A percentile compares a stretch with the other conserved stretches of the same genome.
Conservation (phyloP, 2,888 invertebrate genomes). For the Andrena minutula region DNA sequence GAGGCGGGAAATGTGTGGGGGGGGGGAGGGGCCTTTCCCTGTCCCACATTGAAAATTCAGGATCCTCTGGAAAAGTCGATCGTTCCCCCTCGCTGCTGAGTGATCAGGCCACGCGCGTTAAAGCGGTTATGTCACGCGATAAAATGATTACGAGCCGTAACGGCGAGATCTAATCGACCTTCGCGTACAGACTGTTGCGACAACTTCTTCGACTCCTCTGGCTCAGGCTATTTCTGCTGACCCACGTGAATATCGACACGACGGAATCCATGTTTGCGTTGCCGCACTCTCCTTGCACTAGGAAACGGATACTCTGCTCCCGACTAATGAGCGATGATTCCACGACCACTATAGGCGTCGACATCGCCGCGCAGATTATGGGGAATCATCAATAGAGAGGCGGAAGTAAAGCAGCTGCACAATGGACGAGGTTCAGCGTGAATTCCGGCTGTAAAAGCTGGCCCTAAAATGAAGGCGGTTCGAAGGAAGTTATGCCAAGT, state of each 20-base stretch:
- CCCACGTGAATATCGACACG: slow-evolving; percentile 7
- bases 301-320: neutral
- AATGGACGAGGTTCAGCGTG: neutral
- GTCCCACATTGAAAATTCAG: slow-evolving; percentile 62
- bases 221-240: slow-evolving; percentile 20
- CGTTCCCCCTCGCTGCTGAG: slow-evolving; percentile 6
- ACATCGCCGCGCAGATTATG: too few species aligned
- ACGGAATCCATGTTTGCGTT: neutral
- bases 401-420: neutral
- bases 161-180: slow-evolving; percentile 33
- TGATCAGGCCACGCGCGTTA: slow-evolving; percentile 8
- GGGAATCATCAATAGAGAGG: too few species aligned
- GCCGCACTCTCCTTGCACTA: neutral
- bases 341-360: too few species aligned
- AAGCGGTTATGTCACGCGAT: slow-evolving; percentile 27
- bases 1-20: neutral
- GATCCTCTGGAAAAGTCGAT: slow-evolving; percentile 55
- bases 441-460: slow-evolving; percentile 2
- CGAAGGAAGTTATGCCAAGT: neutral
- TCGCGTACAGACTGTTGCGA: slow-evolving; percentile 19
- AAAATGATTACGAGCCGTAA: slow-evolving; percentile 24
- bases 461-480: neutral
- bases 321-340: too few species aligned
- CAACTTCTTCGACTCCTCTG: slow-evolving; percentile 12
- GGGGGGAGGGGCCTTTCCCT: slow-evolving; percentile 27